Evolutionary conservation across 2,888 invertebrate genomes (phyloP), one percentile per base, ranked within the genome.

Genomic region (Tinea trinotella): DNA sequence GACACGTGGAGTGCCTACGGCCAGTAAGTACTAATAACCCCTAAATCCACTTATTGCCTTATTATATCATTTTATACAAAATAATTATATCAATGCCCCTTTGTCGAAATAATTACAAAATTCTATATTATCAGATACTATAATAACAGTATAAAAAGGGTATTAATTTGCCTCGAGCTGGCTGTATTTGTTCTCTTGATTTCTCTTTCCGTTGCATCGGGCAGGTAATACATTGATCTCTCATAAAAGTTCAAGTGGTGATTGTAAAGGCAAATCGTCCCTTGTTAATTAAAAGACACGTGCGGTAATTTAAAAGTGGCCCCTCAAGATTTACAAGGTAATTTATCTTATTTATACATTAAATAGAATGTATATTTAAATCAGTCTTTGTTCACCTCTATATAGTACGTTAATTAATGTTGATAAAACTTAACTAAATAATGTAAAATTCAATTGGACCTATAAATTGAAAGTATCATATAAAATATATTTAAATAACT

Each of bases 241-340:
- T 53, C 36, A 36, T 36, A 52, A 53, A 53, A 53, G 53, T 53
- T 53, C 53, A 53, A 53, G 53, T 53, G 22, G 19, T 40, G 20
- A 53, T 53, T 40, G 53, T 53, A 40, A 36, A 53, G 20, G 30
- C 53, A 40, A 36, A 35, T 30, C 36, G 53, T 40, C 53, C 7
- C 53, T 53, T 40, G 44, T 40, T 53, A 53, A 53, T 53, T 53
- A 35, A 52, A 20, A 19, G 44, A 53, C 53, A 53, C 53, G 44
- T 53, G 53, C 53, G 12, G 19, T 53, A 53, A 53, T 46, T 19
- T 46, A 10, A 46, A 46, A 46, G 46, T 46, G 19, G 15, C 19
- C 10, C 19, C 19, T 46, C 2, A 46, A 19, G 46, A 46, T 46
- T 46, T 46, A 46, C 10, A 6, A 6, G 2, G n/a, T 19, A 17